Conservation (phyloP, 2,113 vertebrate species). For the Tinamus guttatus region DNA sequence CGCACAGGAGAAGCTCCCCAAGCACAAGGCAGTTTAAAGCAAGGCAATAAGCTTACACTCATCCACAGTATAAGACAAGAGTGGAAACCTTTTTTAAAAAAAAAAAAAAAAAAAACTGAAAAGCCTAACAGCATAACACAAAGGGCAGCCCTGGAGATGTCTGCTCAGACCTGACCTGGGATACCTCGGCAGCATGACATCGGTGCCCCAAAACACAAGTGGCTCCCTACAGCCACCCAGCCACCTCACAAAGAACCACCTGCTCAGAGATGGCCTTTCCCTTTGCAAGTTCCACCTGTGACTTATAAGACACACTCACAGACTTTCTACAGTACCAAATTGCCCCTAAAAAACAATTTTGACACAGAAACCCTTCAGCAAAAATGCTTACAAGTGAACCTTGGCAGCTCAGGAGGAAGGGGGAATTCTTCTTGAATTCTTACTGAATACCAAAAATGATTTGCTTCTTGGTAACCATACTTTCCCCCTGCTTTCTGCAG, state of each 20-base stretch:
- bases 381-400: neutral
- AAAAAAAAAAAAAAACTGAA: too few species aligned
- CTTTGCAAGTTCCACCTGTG: accelerated
- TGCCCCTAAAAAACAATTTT: too few species aligned
- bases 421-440: neutral
- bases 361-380: neutral
- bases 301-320: neutral
- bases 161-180: neutral
- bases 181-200: neutral
- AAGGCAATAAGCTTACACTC: neutral
- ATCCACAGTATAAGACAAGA: neutral
- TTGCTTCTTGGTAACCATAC: neutral
- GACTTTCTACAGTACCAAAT: too few species aligned
- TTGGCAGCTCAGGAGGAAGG: accelerated
- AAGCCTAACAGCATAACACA: neutral
- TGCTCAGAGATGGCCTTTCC: neutral
- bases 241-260: accelerated
- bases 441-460: neutral
- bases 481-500: too few species aligned
- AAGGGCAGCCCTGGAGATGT: neutral
- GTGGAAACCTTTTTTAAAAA: too few species aligned
- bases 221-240: accelerated
- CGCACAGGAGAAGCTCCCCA: neutral
- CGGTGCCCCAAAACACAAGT: neutral
- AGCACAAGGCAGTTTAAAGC: neutral